phyloP scores from a whole-genome alignment of 2,888 invertebrate species.

The Acanthosepion lycidas region DNA sequence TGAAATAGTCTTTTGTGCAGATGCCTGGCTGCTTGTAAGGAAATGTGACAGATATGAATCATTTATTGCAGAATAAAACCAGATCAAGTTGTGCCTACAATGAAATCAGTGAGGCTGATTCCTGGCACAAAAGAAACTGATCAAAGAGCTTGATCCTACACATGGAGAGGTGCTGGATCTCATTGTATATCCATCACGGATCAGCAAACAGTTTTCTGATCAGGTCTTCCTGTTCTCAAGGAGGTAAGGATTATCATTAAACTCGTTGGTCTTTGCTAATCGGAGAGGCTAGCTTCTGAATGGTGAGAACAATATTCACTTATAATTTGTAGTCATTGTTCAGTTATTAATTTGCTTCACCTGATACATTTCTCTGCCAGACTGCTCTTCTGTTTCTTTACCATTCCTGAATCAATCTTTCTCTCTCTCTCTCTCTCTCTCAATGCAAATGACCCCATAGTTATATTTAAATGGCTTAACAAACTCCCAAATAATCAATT shows the following conservation, averaged over 20 bases:
- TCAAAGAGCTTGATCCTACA: slow-evolving; percentile 14
- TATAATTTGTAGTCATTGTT: slow-evolving; percentile 40
- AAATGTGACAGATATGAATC: slow-evolving; percentile 46
- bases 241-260: slow-evolving; percentile 43
- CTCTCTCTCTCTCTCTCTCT: not conserved
- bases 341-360: slow-evolving; percentile 43
- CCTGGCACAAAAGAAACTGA: not conserved
- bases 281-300: slow-evolving; percentile 15
- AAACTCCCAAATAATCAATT: not conserved
- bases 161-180: slow-evolving; percentile 39
- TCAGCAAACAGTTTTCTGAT: slow-evolving; percentile 47
- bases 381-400: not conserved
- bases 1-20: slow-evolving; percentile 33
- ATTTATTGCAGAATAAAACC: slow-evolving; percentile 46
- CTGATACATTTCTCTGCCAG: slow-evolving; percentile 37
- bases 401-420: not conserved
- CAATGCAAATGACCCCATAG: not conserved
- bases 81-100: slow-evolving; percentile 40
- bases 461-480: not conserved
- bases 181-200: slow-evolving; percentile 44
- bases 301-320: slow-evolving; percentile 4
- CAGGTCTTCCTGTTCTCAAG: slow-evolving; percentile 43
- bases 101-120: slow-evolving; percentile 38
- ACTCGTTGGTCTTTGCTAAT: slow-evolving; percentile 37
- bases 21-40: slow-evolving; percentile 40